Evolutionary conservation across 2,888 invertebrate species (phyloP).

Genomic region (Eudasyphora cyanicolor): DNA sequence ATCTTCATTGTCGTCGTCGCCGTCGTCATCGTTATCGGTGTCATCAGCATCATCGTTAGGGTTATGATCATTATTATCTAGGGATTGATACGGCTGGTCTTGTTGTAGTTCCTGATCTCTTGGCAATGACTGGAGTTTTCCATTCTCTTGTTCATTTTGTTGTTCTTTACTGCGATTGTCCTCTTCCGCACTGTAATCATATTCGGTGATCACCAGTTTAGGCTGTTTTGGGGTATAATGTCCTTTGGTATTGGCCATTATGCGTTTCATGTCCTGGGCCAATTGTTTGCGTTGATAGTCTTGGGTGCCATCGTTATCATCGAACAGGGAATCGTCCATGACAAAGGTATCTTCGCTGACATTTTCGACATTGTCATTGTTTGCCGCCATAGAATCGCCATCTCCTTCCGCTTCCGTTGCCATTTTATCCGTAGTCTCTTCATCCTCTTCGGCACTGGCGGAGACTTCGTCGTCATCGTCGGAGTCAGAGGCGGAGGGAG

Average conservation of each 20-base stretch:
- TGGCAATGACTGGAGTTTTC: too few relatives aligned
- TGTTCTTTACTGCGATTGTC: too few relatives aligned
- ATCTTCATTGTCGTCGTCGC: slow-evolving; percentile 32
- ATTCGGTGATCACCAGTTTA: slow-evolving; percentile 61
- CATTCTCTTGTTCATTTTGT: too few relatives aligned
- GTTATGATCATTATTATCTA: slow-evolving; percentile 19
- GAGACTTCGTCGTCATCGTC: slow-evolving; percentile 68
- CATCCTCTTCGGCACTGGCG: slow-evolving; percentile 58
- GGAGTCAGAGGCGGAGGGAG: slow-evolving; percentile 50
- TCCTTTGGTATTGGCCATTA: slow-evolving; percentile 77
- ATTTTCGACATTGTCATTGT: slow-evolving; percentile 25
- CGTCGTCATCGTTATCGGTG: slow-evolving; percentile 65
- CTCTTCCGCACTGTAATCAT: slow-evolving; percentile 60
- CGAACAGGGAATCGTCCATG: slow-evolving; percentile 73
- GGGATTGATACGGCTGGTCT: too few relatives aligned
- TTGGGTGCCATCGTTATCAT: slow-evolving; percentile 72
- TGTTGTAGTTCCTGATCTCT: too few relatives aligned
- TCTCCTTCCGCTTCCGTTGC: slow-evolving; percentile 20
- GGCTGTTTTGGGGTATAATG: slow-evolving; percentile 62
- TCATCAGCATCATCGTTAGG: slow-evolving; percentile 55
- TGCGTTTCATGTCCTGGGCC: slow-evolving; percentile 79
- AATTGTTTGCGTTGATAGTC: slow-evolving; percentile 78
- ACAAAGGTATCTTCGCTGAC: slow-evolving; percentile 66
- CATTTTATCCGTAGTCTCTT: slow-evolving; percentile 45
- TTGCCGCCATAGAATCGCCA: slow-evolving; percentile 7